A percentile compares a stretch with the other conserved stretches of the same genome.
These are phyloP conservation scores for Drosophila macrospina DNA, from an alignment of 2,888 invertebrate species.

Conservation along the genomic window DNA sequence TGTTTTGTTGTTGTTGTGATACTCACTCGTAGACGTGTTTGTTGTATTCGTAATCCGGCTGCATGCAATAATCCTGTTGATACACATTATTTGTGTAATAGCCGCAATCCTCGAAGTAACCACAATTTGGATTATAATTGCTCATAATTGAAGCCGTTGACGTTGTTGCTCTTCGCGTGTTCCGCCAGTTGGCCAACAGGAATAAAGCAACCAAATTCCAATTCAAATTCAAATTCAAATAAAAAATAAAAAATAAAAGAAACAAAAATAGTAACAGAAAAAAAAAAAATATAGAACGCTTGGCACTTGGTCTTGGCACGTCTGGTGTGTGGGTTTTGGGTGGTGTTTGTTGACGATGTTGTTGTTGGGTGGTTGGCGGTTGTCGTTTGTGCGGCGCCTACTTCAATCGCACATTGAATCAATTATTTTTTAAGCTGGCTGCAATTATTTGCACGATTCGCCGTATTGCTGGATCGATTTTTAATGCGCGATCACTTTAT, in stretches of 20 bases:
- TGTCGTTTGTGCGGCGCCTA: constrained; percentile 14
- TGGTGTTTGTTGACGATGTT: not conserved
- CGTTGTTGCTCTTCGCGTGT: constrained; percentile 42
- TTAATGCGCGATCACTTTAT: constrained; percentile 77
- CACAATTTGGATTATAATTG: constrained; percentile 85
- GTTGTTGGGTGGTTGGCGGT: not conserved
- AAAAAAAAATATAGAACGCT: constrained; percentile 7
- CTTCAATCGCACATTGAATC: constrained; percentile 53
- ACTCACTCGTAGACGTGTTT: constrained; percentile 85
- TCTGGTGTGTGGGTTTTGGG: constrained; percentile 4
- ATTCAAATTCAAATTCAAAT: not conserved
- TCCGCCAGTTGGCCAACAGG: constrained; percentile 19
- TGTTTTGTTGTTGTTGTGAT: no score
- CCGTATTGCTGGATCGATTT: constrained; percentile 58
- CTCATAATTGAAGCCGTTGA: constrained; percentile 77
- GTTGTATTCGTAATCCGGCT: constrained; percentile 84
- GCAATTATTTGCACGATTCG: constrained; percentile 68
- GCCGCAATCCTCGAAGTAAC: constrained; percentile 84
- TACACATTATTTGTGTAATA: constrained; percentile 83
- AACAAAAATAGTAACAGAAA: not conserved
- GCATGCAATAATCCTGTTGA: constrained; percentile 85
- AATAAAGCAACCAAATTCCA: constrained; percentile 14
- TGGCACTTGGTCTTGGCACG: not conserved
- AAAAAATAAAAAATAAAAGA: constrained; percentile 8
- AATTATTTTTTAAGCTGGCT: constrained; percentile 55